Evolutionary conservation across 2,888 invertebrate genomes (phyloP), one percentile per base, ranked within the genome.

Genomic region (Bugulina stolonifera): DNA sequence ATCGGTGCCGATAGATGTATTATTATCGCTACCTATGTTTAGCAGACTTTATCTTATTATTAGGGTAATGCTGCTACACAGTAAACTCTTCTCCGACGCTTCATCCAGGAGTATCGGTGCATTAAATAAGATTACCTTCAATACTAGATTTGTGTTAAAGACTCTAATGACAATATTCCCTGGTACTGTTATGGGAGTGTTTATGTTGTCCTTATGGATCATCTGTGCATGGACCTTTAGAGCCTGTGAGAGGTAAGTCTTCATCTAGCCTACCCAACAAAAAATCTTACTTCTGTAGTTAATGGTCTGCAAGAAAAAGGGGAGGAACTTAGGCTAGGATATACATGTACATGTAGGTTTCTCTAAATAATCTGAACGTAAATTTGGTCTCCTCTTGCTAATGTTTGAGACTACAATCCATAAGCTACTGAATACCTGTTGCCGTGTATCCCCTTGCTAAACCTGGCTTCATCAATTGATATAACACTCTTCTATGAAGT

Each of bases 121-220:
- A 80, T 5, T 84, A 80, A 72, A 71, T 55, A 71, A 73, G 58
- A 74, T 77, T 35, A 71, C 69, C 25, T 74, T 94, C 93, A 72
- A 74, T 71, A 74, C 74, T 18, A 88, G 93, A 94, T 94, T 92
- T 87, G 93, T 93, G 82, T 89, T 94, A 84, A 94, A 94, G 87
- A 97, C 96, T 76, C 88, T 97, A 80, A 97, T 97, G 96, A 97
- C 96, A 85, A 94, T 97, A 86, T 96, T 95, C 86, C 97, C 97
- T 73, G 81, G 95, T 91, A 83, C 94, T 91, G 96, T 96, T 79
- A 89, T 97, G 80, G 88, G 97, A 82, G 94, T 96, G 79, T 95
- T 97, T 88, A 96, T 97, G 93, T 94, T 96, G 77, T 94, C 95
- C n/a, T 88, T 97, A 75, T 97, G 97, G 97, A 93, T 97, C 85